Evolutionary conservation across 2,113 vertebrate genomes (phyloP).

Genomic region (Elachura formosa): DNA sequence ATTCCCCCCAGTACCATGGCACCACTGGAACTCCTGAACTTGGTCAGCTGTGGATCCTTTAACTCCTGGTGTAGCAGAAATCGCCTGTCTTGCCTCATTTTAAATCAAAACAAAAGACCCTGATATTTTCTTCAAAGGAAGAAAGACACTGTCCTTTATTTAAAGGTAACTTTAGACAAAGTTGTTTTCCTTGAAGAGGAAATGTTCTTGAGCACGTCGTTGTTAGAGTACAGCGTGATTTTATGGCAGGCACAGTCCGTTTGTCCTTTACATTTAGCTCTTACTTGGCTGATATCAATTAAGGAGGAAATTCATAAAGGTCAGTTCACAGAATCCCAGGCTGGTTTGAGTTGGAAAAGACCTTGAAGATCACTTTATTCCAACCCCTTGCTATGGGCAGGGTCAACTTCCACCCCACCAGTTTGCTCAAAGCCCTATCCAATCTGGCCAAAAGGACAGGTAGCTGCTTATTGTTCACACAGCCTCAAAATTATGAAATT

Average conservation of each 20-base stretch:
- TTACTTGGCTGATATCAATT: not conserved
- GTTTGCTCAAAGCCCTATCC: not conserved
- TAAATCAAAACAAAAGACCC: not conserved
- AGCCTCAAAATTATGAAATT: not conserved
- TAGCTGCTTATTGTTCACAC: not conserved
- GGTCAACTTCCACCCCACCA: not conserved
- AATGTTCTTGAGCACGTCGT: not conserved
- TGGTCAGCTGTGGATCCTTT: slow-evolving; percentile 2
- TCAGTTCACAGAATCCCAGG: not conserved
- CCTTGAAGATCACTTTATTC: not conserved
- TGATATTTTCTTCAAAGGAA: not conserved
- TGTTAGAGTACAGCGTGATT: not conserved
- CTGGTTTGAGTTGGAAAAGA: not conserved
- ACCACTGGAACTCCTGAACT: not conserved
- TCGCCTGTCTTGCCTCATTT: not conserved
- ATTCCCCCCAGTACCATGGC: not conserved
- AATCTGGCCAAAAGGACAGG: not conserved
- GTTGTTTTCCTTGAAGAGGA: not conserved
- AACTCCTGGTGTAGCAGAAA: not conserved
- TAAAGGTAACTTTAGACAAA: not conserved
- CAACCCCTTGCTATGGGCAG: not conserved
- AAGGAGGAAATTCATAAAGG: not conserved
- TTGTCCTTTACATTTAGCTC: not conserved
- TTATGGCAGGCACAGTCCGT: not conserved
- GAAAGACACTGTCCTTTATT: not conserved